Conservation (phyloP, 2,113 vertebrate species). For the Pelecanoides urinatrix region DNA sequence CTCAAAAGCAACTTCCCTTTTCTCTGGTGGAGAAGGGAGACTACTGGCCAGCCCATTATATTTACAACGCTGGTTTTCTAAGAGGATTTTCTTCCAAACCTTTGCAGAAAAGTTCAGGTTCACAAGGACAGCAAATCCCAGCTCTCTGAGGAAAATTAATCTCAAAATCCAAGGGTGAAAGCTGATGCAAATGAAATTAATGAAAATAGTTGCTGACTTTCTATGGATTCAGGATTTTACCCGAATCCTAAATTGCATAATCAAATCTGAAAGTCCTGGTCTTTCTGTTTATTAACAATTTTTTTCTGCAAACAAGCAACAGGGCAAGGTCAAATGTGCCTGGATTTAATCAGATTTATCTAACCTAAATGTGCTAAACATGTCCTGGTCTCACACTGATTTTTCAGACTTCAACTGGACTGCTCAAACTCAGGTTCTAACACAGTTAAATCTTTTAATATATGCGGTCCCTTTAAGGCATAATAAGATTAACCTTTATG, state of each 20-base stretch:
- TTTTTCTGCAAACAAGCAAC: background rate
- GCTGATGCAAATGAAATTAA: background rate
- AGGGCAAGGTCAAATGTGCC: background rate
- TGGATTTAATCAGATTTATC: background rate
- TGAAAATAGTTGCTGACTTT: background rate
- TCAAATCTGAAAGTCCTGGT: background rate
- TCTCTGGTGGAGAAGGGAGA: background rate
- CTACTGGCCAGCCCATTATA: background rate
- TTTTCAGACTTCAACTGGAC: background rate
- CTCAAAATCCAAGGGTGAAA: conserved; percentile 6
- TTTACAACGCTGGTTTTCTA: background rate
- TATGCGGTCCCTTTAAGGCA: background rate
- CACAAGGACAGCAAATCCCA: background rate
- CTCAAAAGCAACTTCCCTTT: background rate
- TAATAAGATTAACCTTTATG: background rate
- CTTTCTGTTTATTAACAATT: background rate
- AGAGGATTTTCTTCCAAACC: background rate
- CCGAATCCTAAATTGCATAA: background rate
- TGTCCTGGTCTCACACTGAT: background rate
- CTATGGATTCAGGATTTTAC: background rate
- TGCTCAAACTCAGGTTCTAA: background rate
- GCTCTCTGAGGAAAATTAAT: background rate
- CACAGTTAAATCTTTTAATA: background rate
- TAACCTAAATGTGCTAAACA: background rate
- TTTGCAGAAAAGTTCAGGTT: background rate